These are phyloP conservation scores for Athalia circularis DNA, from an alignment of 2,888 invertebrate species.

Conservation along the genomic window DNA sequence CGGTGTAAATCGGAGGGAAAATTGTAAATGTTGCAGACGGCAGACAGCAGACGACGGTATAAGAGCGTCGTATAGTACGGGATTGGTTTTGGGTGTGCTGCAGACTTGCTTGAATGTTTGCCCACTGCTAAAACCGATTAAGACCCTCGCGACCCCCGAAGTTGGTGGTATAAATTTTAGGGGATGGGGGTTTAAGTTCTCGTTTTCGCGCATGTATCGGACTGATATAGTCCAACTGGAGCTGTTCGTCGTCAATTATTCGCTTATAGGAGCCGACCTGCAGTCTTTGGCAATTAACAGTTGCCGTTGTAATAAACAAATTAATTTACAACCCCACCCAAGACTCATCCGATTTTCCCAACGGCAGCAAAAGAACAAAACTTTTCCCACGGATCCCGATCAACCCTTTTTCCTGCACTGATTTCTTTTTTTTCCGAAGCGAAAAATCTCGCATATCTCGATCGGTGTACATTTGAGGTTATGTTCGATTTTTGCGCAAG, in stretches of 20 bases:
- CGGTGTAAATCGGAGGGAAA: too few relatives aligned
- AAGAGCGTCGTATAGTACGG: too few relatives aligned
- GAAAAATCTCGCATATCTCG: too few relatives aligned
- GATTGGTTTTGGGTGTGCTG: constrained; percentile 5
- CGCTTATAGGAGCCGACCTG: constrained; percentile 13
- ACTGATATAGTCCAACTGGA: constrained; percentile 37
- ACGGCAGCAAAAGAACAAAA: not conserved
- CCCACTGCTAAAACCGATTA: constrained; percentile 40
- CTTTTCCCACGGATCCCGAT: too few relatives aligned
- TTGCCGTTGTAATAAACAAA: constrained; percentile 42
- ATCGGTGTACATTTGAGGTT: too few relatives aligned
- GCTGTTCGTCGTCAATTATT: constrained; percentile 42
- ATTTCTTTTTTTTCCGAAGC: too few relatives aligned
- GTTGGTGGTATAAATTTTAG: constrained; percentile 14
- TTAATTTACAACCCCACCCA: constrained; percentile 33
- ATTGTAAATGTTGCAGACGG: too few relatives aligned
- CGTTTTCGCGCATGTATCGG: constrained; percentile 11
- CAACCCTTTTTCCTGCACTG: too few relatives aligned
- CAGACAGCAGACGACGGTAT: too few relatives aligned
- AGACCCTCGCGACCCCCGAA: constrained; percentile 25
- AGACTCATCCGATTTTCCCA: not conserved
- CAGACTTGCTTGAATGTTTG: constrained; percentile 23
- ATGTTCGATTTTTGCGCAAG: too few relatives aligned
- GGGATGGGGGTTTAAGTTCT: not conserved
- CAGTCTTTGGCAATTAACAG: constrained; percentile 22